Evolutionary conservation across 1,140 invertebrate genomes (phyloP).

Genomic region (Lasaia peninsularis): DNA sequence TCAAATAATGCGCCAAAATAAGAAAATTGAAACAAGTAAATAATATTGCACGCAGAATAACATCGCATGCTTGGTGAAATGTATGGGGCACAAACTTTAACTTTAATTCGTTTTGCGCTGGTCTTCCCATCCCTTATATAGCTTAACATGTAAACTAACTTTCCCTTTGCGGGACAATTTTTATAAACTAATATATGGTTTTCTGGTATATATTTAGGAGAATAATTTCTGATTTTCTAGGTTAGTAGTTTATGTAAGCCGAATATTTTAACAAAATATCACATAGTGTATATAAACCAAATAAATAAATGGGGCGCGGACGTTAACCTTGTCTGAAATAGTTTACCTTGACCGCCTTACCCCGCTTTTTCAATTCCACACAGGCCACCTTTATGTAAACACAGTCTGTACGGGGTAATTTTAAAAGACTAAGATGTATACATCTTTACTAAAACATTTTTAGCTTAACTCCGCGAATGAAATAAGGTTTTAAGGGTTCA

Average conservation of each 20-base stretch:
- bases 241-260: too few species aligned
- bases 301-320: slow-evolving; percentile 32
- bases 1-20: too few species aligned
- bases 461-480: too few species aligned
- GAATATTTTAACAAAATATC: neutral
- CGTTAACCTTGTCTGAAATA: slow-evolving; percentile 56
- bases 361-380: slow-evolving; percentile 31
- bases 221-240: too few species aligned
- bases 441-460: too few species aligned
- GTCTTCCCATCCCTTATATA: slow-evolving; percentile 27
- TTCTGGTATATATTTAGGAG: too few species aligned
- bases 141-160: neutral
- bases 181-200: too few species aligned
- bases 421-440: neutral
- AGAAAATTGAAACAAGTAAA: too few species aligned
- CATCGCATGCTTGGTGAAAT: neutral
- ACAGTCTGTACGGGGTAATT: neutral
- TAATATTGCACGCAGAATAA: neutral
- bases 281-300: neutral
- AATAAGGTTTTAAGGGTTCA: too few species aligned
- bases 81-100: slow-evolving; percentile 38
- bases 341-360: slow-evolving; percentile 51
- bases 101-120: slow-evolving; percentile 40
- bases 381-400: slow-evolving; percentile 6
- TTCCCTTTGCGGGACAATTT: too few species aligned